A percentile compares a stretch with the other conserved stretches of the same genome.
Evolutionary conservation across 30 jellyfish, hydroid and myxozoan genomes (phyloP).

Genomic region (Cassiopea andromeda): DNA sequence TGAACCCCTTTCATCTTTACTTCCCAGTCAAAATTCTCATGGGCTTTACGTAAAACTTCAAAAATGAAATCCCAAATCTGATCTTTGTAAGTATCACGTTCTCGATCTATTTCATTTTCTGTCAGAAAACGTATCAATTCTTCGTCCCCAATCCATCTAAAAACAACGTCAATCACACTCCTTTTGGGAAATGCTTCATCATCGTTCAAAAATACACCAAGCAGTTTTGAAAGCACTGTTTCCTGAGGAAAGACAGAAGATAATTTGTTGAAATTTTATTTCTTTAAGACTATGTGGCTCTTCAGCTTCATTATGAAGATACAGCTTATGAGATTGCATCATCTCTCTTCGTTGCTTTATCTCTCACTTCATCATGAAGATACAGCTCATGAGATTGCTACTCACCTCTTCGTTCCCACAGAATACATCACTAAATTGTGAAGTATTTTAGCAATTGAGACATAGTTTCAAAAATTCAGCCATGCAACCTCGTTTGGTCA

Average conservation of each 20-base stretch:
- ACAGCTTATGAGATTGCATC: not conserved
- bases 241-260: constrained; percentile 15
- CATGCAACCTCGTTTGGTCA: no score
- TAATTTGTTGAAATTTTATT: no score
- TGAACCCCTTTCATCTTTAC: constrained; percentile 58
- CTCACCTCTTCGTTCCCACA: not conserved
- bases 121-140: not conserved
- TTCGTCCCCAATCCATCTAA: constrained; percentile 30
- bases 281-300: no score
- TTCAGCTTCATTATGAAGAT: not conserved
- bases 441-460: no score
- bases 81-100: not conserved
- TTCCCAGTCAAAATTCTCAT: constrained; percentile 64
- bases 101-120: not conserved
- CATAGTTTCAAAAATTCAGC: no score
- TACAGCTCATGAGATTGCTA: not conserved
- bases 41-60: constrained; percentile 16
- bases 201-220: constrained; percentile 5
- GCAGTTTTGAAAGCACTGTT: constrained; percentile 9
- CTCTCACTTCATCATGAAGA: not conserved
- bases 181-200: constrained; percentile 72
- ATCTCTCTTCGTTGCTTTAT: not conserved
- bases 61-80: constrained; percentile 25
- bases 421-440: no score
- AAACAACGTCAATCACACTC: constrained; percentile 35